Percentiles rank a stretch among this genome's conserved stretches.
Conservation (phyloP, 2,113 vertebrate species). For the Ardeotis arabs region DNA sequence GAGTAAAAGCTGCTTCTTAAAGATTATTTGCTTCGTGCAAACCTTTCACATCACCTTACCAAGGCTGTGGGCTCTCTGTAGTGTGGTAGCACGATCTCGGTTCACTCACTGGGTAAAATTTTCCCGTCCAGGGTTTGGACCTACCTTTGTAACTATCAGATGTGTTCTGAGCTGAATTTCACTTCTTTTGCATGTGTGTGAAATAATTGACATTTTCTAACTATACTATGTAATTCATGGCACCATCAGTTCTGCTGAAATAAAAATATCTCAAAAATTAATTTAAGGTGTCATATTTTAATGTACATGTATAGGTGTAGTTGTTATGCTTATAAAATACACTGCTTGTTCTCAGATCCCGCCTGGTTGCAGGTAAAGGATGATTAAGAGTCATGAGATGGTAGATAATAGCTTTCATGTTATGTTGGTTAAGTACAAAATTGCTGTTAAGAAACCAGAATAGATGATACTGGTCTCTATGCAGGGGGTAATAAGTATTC, state of each 20-base stretch:
- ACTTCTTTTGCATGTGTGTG: rapidly evolving
- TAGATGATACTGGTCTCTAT: rapidly evolving
- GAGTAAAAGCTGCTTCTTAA: rapidly evolving
- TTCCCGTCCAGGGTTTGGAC: neutral
- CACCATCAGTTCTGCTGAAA: neutral
- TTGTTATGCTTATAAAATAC: neutral
- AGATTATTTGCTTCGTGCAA: rapidly evolving
- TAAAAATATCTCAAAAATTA: neutral
- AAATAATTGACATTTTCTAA: rapidly evolving
- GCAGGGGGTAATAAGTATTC: neutral
- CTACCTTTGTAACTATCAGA: rapidly evolving
- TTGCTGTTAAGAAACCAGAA: neutral
- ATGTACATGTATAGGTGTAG: rapidly evolving
- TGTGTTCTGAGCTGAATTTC: rapidly evolving
- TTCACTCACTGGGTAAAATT: rapidly evolving
- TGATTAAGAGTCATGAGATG: neutral
- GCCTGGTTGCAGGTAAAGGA: neutral
- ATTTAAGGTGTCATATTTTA: neutral
- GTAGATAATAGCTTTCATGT: neutral
- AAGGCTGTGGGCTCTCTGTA: rapidly evolving
- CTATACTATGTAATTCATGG: rapidly evolving
- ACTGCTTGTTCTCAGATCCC: neutral
- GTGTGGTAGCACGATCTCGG: rapidly evolving
- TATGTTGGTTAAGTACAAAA: neutral
- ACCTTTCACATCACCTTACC: rapidly evolving